These are phyloP conservation scores for Porites evermanni DNA, from an alignment of 92 coral and sea anemone genomes.

Conservation along the genomic window DNA sequence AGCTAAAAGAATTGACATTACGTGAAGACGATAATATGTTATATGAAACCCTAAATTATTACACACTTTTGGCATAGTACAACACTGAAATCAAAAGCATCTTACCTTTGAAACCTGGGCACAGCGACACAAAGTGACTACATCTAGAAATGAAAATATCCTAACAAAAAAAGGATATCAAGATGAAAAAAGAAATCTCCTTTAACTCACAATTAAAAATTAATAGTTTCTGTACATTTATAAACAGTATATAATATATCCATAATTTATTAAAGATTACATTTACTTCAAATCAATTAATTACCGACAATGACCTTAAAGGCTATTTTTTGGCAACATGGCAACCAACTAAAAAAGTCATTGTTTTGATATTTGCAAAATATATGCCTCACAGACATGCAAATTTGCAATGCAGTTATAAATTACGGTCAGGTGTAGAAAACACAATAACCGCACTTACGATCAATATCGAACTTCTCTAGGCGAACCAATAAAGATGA, in stretches of 20 bases:
- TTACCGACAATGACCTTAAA: too few relatives aligned
- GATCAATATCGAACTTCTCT: slow-evolving; percentile 20
- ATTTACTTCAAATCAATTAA: too few relatives aligned
- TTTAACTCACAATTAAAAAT: too few relatives aligned
- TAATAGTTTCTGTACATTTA: too few relatives aligned
- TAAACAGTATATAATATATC: too few relatives aligned
- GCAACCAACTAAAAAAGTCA: too few relatives aligned
- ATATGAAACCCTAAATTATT: neutral
- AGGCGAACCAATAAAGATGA: neutral
- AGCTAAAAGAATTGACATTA: slow-evolving; percentile 59
- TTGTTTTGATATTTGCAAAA: neutral
- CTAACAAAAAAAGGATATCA: slow-evolving; percentile 54
- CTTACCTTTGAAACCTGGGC: slow-evolving; percentile 96
- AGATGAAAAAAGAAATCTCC: neutral
- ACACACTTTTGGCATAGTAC: neutral
- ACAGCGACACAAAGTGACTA: slow-evolving; percentile 94
- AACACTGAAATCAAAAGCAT: too few relatives aligned
- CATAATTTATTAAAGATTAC: too few relatives aligned
- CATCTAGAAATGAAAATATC: slow-evolving; percentile 96
- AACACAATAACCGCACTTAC: neutral
- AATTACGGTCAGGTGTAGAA: slow-evolving; percentile 3
- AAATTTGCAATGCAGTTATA: neutral
- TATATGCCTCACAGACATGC: neutral
- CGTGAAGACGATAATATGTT: too few relatives aligned
- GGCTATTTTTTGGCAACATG: too few relatives aligned